Evolutionary conservation across 1,140 invertebrate genomes (phyloP), one percentile per base, ranked within the genome.

Genomic region (Lineus longissimus): DNA sequence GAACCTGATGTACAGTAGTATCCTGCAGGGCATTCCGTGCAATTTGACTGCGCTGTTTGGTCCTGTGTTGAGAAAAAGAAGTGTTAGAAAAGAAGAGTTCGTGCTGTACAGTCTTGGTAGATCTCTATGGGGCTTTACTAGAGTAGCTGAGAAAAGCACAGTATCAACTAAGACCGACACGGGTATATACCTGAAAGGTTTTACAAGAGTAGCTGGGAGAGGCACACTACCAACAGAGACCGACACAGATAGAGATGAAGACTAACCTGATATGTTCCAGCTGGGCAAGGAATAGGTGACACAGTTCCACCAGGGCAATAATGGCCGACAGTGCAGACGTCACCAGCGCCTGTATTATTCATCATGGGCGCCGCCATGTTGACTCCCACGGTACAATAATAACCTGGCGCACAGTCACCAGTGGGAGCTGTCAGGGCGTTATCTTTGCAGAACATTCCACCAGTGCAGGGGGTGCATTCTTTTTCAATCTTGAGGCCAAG

Each of bases 1-100:
- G 76, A 76, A 67, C 74, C 76, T 13, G 74, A 68, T 0, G 65
- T 55, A 64, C 77, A 79, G 63, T 73, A 79, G 55, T 79, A 76
- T 15, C 77, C 77, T 13, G 74, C 70, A 6, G 73, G 73, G 65
- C 77, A 79, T 1, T 61, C 23, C 27, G 67, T 71, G 64, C 77
- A 79, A 19, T 61, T 54, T 7, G 73, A 61, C 47, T 77, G 70
- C 30, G 62, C 68, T 17, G 58, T 65, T 51, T 72, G 40, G 57
- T 79, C 76, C 77, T 79, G 61, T 11, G 31, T n/a, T n/a, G n/a
- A n/a, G n/a, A n/a, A n/a, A n/a, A 41, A 61, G 17, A n/a, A n/a
- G 25, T 55, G 40, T 9, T 64, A 64, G 61, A 45, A 56, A 55
- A n/a, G 41, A 33, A 62, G 15, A n/a, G 40, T 17, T 22, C 29